phyloP scores from a whole-genome alignment of 2,888 invertebrate species.

The Archips xylosteana region DNA sequence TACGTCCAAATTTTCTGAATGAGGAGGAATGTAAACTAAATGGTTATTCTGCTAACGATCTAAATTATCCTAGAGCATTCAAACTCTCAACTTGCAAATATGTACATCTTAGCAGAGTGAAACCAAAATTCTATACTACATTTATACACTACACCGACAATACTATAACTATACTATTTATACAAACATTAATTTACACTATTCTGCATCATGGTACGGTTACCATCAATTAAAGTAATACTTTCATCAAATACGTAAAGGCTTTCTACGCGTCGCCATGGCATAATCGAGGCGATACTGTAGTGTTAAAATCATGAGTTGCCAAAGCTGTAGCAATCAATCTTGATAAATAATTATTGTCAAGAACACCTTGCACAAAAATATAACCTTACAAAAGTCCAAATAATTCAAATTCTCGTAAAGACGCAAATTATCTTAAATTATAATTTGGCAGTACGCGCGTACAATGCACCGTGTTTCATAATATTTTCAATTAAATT shows the following conservation, averaged over 20 bases:
- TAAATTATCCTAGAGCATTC: conserved; percentile 45
- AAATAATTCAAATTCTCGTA: conserved; percentile 37
- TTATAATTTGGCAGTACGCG: conserved; percentile 42
- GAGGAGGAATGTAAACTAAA: conserved; percentile 56
- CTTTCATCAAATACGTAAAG: conserved; percentile 75
- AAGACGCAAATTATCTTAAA: conserved; percentile 44
- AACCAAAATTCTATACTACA: conserved; percentile 43
- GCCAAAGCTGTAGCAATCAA: conserved; percentile 24
- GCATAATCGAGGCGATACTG: conserved; percentile 46
- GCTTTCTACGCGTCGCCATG: conserved; percentile 45
- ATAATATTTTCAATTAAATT: conserved; percentile 40
- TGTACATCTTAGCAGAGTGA: conserved; percentile 55
- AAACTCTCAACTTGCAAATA: conserved; percentile 50
- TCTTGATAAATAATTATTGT: conserved; percentile 46
- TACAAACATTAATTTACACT: conserved; percentile 62
- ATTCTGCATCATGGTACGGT: conserved; percentile 49
- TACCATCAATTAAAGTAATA: conserved; percentile 68
- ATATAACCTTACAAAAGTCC: conserved; percentile 42
- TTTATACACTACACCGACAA: conserved; percentile 48
- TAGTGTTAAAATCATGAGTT: conserved; percentile 61
- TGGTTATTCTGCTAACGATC: conserved; percentile 44
- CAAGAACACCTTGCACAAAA: conserved; percentile 44
- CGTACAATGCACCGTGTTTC: conserved; percentile 37
- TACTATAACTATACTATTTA: conserved; percentile 54
- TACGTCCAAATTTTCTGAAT: conserved; percentile 35